A percentile compares a stretch with the other conserved stretches of the same genome.
Evolutionary conservation across 2,113 vertebrate species (phyloP).

Genomic region (Grus americana): DNA sequence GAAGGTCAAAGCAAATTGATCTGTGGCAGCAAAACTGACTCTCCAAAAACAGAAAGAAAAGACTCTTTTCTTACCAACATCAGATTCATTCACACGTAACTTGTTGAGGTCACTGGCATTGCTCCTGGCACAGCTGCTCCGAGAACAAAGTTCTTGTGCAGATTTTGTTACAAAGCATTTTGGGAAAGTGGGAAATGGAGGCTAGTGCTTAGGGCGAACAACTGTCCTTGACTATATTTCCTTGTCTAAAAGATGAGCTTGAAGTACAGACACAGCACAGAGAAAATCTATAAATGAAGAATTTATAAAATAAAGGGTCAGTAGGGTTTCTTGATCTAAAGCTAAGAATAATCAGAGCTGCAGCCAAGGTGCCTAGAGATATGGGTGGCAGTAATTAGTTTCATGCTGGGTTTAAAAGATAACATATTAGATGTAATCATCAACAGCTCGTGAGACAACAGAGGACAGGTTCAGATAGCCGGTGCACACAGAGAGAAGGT

Average conservation of each 20-base stretch:
- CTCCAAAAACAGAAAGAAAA: background rate
- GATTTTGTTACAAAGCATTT: background rate
- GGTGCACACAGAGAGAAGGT: background rate
- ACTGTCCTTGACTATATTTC: background rate
- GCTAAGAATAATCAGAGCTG: conserved; percentile 1
- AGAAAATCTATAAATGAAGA: background rate
- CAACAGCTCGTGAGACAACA: background rate
- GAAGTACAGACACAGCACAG: background rate
- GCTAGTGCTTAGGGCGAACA: background rate
- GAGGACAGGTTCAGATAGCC: background rate
- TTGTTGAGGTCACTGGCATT: background rate
- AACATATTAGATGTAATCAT: background rate
- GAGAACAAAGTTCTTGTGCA: background rate
- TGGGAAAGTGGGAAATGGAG: background rate
- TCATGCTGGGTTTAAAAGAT: conserved; percentile 40
- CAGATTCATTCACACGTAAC: background rate
- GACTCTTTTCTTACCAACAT: background rate
- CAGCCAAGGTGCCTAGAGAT: conserved; percentile 7
- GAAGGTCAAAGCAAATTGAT: background rate
- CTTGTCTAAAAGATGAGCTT: background rate
- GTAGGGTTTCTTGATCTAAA: background rate
- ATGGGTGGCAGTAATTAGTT: conserved; percentile 23
- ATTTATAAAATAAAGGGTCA: background rate
- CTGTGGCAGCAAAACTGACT: background rate
- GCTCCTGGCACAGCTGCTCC: background rate